Percentiles rank a stretch among this genome's conserved stretches.
phyloP scores from a whole-genome alignment of 2,113 vertebrate genomes.

The Podarcis raffonei region DNA sequence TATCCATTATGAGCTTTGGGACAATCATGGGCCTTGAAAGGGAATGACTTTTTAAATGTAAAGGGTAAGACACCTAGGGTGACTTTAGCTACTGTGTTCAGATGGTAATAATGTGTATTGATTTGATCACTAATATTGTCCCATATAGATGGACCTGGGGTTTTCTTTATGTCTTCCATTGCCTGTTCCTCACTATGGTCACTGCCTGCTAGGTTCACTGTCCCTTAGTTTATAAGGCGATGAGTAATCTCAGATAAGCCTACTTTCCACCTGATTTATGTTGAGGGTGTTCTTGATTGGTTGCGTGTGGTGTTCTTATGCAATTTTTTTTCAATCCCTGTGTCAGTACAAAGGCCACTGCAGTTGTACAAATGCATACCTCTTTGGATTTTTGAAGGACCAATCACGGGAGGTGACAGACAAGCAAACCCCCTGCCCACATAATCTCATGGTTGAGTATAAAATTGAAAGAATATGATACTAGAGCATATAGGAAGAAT shows the following conservation, averaged over 20 bases:
- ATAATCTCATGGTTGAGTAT: constrained; percentile 6
- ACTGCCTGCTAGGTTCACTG: background rate
- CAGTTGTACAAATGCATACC: background rate
- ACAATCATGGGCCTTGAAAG: background rate
- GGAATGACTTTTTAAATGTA: background rate
- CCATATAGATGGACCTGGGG: background rate
- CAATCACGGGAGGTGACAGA: background rate
- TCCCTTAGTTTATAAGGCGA: background rate
- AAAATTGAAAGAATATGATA: background rate
- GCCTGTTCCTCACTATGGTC: background rate
- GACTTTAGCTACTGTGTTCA: background rate
- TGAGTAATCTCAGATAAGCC: background rate
- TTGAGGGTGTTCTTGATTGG: background rate
- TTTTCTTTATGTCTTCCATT: background rate
- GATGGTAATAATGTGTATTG: background rate
- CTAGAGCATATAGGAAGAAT: background rate
- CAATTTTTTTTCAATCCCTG: background rate
- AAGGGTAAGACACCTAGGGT: constrained; percentile 14
- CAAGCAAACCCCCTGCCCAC: background rate
- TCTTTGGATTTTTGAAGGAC: background rate
- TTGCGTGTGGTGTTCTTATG: background rate
- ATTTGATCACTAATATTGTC: background rate
- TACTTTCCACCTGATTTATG: background rate
- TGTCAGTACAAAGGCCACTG: background rate
- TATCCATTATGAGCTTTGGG: background rate